These are phyloP conservation scores for Charanyca ferruginea DNA, from an alignment of 2,888 invertebrate genomes.

Conservation along the genomic window DNA sequence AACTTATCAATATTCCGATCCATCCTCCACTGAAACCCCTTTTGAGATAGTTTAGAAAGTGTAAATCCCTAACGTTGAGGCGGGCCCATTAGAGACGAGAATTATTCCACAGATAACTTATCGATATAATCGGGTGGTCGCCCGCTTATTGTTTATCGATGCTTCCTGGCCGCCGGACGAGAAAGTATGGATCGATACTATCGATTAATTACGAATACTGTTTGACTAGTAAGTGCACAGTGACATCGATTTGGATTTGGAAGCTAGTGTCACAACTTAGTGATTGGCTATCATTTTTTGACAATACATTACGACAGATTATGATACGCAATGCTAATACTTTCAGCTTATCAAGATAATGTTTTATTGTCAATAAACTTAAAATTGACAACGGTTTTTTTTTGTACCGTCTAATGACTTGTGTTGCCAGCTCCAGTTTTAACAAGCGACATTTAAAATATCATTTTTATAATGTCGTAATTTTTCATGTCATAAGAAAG, in stretches of 20 bases:
- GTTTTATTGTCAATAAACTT: no score
- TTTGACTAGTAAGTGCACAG: slow-evolving; percentile 84
- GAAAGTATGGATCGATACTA: slow-evolving; percentile 82
- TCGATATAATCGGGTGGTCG: slow-evolving; percentile 86
- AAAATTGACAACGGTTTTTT: background rate
- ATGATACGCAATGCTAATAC: slow-evolving; percentile 39
- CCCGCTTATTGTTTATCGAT: slow-evolving; percentile 89
- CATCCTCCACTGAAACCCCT: slow-evolving; percentile 81
- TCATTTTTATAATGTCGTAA: slow-evolving; percentile 50
- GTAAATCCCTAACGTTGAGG: slow-evolving; percentile 85
- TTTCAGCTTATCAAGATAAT: no score
- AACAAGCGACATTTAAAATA: slow-evolving; percentile 32
- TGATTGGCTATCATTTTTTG: slow-evolving; percentile 49
- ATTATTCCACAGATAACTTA: slow-evolving; percentile 85
- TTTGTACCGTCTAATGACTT: slow-evolving; percentile 17
- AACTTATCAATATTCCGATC: slow-evolving; percentile 86
- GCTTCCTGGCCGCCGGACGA: slow-evolving; percentile 77
- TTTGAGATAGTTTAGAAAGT: slow-evolving; percentile 88
- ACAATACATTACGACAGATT: slow-evolving; percentile 53
- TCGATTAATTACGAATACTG: slow-evolving; percentile 85
- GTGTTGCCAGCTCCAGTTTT: slow-evolving; percentile 18
- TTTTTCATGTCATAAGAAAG: slow-evolving; percentile 55
- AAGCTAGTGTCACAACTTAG: slow-evolving; percentile 55
- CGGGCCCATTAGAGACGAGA: slow-evolving; percentile 88
- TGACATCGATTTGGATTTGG: slow-evolving; percentile 79